These are phyloP conservation scores for Oophaga sylvatica DNA, from an alignment of 2,797 vertebrate genomes.

Conservation along the genomic window DNA sequence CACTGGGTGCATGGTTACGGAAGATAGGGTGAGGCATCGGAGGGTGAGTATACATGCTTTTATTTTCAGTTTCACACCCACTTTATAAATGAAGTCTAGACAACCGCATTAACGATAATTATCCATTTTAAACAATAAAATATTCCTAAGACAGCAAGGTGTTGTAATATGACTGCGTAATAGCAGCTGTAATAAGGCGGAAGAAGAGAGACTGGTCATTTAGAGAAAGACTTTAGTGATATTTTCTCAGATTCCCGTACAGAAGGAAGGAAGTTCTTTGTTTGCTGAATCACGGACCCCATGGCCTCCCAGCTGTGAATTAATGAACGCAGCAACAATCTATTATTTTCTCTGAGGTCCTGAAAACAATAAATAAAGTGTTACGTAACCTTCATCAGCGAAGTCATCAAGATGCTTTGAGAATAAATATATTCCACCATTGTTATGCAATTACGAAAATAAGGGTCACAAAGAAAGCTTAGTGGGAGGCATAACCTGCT, in stretches of 20 bases:
- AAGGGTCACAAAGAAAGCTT: background rate
- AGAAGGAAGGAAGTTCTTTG: background rate
- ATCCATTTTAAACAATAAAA: no score
- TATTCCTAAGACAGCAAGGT: no score
- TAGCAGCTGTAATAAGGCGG: no score
- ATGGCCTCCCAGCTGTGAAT: slow-evolving; percentile 40
- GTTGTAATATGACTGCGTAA: no score
- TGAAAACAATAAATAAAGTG: slow-evolving; percentile 16
- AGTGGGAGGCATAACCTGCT: no score
- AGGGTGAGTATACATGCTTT: no score
- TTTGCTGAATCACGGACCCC: background rate
- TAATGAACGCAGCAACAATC: slow-evolving; percentile 39
- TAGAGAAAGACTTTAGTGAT: background rate
- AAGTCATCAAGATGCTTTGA: background rate
- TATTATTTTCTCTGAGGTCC: slow-evolving; percentile 3
- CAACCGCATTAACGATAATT: no score
- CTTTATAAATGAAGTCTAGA: no score
- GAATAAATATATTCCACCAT: background rate
- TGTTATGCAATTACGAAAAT: slow-evolving; percentile 1
- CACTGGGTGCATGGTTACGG: no score
- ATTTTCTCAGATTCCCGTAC: background rate
- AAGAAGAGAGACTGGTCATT: no score
- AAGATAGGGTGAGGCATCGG: no score
- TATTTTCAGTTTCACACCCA: no score
- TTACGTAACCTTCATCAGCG: background rate